Base-by-base conservation (phyloP, 2,113 vertebrate genomes). In the Ardeotis arabs region DNA sequence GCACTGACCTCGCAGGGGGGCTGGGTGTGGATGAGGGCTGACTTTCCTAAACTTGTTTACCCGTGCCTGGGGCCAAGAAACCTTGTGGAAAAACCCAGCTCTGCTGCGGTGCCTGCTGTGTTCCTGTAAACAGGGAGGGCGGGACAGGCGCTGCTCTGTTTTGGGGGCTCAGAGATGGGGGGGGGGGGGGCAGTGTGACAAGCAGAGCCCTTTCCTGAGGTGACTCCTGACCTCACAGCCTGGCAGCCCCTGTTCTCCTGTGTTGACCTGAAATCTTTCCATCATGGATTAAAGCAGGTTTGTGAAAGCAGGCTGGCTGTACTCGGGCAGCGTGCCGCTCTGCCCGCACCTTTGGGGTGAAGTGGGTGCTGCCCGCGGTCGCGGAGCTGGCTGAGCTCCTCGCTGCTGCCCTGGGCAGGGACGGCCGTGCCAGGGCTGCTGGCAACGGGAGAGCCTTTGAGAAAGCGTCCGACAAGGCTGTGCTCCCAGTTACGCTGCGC, bases 401-500 rank as follows among this genome's bases (percentile, higher is more conserved):
- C 41, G 41, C 41, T 5, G 41, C 12, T 12, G 41, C 41, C 41
- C 41, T 41, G 41, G 41, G 41, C 41, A 41, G 41, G 41, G 41
- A 41, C 41, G 5, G 41, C 41, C 12, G 41, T 41, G 41, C 41
- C 41, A 14, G 41, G 41, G 41, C 41, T 41, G 41, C 41, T 14
- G 41, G 62, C 55, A 7, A 4, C 0, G 12, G 52, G 47, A 24
- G 9, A 8, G 4, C 20, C 50, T 25, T 13, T 11, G 56, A 12
- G 44, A 6, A 55, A 2, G 7, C 0, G 3, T 4, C 49, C 63
- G 2, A 0, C 25, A 1, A 10, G 7, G 50, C 7, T 37, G 58
- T 14, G 73, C 44, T 47, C 19, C 47, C 47, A 19, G 56, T 21
- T n/a, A 3, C 7, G 4, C 20, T 10, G 2, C 3, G 12, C n/a